Conservation (phyloP, 2,797 vertebrate genomes). For the Cuniculus paca region DNA sequence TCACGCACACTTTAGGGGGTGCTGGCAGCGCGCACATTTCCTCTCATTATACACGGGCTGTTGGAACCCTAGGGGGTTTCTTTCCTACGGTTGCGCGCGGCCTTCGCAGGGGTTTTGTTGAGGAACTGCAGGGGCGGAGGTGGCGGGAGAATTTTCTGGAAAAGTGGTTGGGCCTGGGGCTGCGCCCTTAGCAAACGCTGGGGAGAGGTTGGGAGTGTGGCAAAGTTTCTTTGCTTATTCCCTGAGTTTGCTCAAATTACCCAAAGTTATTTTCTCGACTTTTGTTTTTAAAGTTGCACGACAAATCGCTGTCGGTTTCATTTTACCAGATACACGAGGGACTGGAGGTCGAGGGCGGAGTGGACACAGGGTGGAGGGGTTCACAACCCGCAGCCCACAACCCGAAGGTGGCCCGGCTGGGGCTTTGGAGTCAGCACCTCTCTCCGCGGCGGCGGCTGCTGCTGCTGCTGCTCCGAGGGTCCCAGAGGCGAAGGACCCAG, state of each 20-base stretch:
- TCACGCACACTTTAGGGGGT: neutral
- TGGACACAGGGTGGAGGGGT: neutral
- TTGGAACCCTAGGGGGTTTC: fast-evolving
- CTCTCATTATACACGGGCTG: neutral
- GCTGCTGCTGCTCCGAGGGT: neutral
- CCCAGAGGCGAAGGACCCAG: neutral
- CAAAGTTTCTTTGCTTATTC: neutral
- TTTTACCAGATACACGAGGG: neutral
- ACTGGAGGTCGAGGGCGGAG: neutral
- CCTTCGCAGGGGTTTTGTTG: neutral
- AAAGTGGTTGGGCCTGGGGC: neutral
- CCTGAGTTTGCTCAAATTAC: neutral
- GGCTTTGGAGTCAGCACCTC: neutral
- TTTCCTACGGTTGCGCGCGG: neutral
- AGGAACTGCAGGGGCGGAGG: fast-evolving
- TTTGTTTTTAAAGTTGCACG: neutral
- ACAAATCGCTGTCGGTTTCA: neutral
- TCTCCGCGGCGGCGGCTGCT: neutral
- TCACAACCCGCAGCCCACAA: neutral
- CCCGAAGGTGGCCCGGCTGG: neutral
- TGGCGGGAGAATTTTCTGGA: neutral
- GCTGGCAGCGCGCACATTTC: neutral
- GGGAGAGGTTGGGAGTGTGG: neutral
- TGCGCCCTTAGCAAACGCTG: neutral
- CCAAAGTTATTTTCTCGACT: neutral